Percentiles rank a stretch among this genome's conserved stretches.
phyloP scores from a whole-genome alignment of 2,888 invertebrate species.

The Hemistola chrysoprasaria region DNA sequence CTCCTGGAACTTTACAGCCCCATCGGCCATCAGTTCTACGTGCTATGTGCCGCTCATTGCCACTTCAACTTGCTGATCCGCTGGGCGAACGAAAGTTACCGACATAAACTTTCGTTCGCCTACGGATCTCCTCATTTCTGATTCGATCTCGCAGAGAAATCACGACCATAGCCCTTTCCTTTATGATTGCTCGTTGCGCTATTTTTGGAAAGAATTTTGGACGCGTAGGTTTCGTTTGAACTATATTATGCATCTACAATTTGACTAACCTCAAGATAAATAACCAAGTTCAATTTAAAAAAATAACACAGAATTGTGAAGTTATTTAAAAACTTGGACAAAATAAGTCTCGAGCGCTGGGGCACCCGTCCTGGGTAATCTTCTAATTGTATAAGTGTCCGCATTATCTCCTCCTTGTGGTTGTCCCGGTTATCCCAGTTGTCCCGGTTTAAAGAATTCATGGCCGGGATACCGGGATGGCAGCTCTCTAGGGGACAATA shows the following conservation, averaged over 20 bases:
- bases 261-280: constrained; percentile 1
- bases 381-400: constrained; percentile 47
- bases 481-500: constrained; percentile 3
- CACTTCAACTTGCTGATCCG: no score
- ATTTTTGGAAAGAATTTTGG: no score
- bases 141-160: no score
- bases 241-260: not conserved
- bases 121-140: no score
- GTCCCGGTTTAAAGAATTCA: constrained; percentile 33
- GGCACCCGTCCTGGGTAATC: constrained; percentile 31
- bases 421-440: constrained; percentile 22
- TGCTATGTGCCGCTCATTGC: no score
- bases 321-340: constrained; percentile 4
- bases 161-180: no score
- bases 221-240: no score
- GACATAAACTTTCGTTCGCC: no score
- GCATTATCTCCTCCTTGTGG: constrained; percentile 37
- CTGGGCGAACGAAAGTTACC: no score
- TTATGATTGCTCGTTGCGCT: no score
- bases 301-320: constrained; percentile 1
- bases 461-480: constrained; percentile 22
- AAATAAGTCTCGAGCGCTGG: constrained; percentile 7
- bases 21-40: no score
- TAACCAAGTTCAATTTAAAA: not conserved
- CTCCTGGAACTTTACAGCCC: no score